Evolutionary conservation across 2,888 invertebrate genomes (phyloP).

Genomic region (Papilio elwesi): DNA sequence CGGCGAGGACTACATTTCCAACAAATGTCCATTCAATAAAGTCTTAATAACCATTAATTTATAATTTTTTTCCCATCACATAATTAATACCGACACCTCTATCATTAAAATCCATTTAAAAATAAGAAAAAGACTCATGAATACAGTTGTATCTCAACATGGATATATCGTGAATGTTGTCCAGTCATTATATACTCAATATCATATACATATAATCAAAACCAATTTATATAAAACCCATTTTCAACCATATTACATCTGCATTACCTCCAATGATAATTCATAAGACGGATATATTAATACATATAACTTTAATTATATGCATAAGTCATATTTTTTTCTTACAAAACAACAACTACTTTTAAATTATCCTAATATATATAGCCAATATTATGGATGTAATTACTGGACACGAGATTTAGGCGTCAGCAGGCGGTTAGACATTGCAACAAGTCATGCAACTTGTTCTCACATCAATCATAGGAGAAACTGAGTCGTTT

Average conservation of each 20-base stretch:
- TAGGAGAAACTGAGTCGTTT: not conserved
- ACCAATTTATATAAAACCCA: constrained; percentile 81
- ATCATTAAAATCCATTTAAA: constrained; percentile 71
- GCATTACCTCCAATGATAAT: constrained; percentile 68
- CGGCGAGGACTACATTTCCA: constrained; percentile 79
- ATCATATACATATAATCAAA: constrained; percentile 76
- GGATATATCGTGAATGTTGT: constrained; percentile 61
- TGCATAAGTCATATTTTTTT: constrained; percentile 76
- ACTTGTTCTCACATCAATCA: constrained; percentile 39
- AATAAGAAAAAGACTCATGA: constrained; percentile 68
- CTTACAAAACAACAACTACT: constrained; percentile 83
- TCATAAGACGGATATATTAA: constrained; percentile 83
- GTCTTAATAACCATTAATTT: constrained; percentile 80
- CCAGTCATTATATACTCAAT: constrained; percentile 64
- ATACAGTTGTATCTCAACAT: constrained; percentile 64
- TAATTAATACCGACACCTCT: constrained; percentile 82
- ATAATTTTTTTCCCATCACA: constrained; percentile 77
- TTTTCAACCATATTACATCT: constrained; percentile 76
- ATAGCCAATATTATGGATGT: constrained; percentile 62
- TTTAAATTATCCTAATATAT: constrained; percentile 72
- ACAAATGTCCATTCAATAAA: constrained; percentile 82
- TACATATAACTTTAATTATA: constrained; percentile 80
- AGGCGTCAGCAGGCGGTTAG: constrained; percentile 63
- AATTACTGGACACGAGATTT: constrained; percentile 73
- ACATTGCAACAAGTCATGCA: constrained; percentile 49